Percentiles rank a stretch among this genome's conserved stretches.
Evolutionary conservation across 2,797 vertebrate species (phyloP).

Genomic region (Pterois miles): DNA sequence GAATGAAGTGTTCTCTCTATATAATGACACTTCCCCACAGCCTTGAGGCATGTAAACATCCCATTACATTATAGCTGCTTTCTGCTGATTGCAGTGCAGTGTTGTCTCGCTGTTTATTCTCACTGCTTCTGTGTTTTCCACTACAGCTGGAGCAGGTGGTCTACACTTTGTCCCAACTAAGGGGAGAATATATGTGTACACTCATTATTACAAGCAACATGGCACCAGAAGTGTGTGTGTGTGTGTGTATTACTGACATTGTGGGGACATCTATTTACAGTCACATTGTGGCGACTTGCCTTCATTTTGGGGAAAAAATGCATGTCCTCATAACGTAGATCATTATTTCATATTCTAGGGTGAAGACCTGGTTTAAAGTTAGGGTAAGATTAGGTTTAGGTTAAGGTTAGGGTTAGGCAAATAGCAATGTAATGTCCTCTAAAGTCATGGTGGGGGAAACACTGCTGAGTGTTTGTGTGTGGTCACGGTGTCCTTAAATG

Average conservation of each 20-base stretch:
- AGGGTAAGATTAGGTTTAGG: too few species aligned
- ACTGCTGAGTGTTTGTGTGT: neutral
- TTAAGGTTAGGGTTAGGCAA: too few species aligned
- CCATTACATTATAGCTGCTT: conserved; percentile 19
- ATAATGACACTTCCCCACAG: conserved; percentile 22
- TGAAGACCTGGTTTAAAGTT: neutral
- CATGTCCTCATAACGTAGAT: neutral
- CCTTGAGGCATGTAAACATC: conserved; percentile 35
- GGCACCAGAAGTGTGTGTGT: neutral
- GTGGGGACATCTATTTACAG: neutral
- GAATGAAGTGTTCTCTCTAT: conserved; percentile 17
- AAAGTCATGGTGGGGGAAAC: too few species aligned
- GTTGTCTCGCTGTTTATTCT: neutral
- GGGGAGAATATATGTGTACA: neutral
- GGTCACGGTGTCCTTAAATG: neutral
- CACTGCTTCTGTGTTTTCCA: neutral
- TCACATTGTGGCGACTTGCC: neutral
- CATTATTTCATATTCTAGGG: neutral
- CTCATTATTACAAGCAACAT: neutral
- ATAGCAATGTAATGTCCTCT: too few species aligned
- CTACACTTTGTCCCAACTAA: neutral
- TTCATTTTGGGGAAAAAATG: neutral
- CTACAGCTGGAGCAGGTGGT: conserved; percentile 1
- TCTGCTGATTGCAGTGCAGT: conserved; percentile 11
- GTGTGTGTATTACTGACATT: neutral